phyloP scores from a whole-genome alignment of 92 coral and sea anemone genomes.

The Palythoa grandis region DNA sequence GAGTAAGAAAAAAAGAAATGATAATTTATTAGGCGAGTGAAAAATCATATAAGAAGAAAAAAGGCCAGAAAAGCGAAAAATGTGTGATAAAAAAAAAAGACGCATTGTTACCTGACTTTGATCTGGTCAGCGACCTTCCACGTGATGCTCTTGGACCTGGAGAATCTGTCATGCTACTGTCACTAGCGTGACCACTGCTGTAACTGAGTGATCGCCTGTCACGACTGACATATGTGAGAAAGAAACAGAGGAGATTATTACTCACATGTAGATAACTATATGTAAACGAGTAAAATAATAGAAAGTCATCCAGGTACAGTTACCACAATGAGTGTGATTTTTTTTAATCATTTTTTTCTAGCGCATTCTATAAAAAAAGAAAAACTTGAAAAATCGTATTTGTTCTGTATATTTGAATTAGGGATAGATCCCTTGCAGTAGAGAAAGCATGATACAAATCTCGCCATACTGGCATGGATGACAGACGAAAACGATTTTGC shows the following conservation, averaged over 20 bases:
- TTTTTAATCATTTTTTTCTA: neutral
- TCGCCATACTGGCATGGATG: too few relatives aligned
- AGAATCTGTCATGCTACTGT: constrained; percentile 92
- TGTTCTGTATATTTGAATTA: too few relatives aligned
- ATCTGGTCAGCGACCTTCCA: constrained; percentile 68
- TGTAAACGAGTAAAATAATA: neutral
- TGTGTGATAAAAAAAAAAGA: too few relatives aligned
- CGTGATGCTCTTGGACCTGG: constrained; percentile 79
- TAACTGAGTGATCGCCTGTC: constrained; percentile 81
- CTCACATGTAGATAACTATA: neutral
- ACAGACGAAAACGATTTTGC: too few relatives aligned
- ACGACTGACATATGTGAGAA: constrained; percentile 46
- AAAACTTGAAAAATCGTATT: neutral
- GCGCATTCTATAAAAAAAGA: too few relatives aligned
- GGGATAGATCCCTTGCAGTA: too few relatives aligned
- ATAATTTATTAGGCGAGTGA: neutral
- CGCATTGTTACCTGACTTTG: constrained; percentile 64
- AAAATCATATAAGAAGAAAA: neutral
- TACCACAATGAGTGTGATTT: neutral
- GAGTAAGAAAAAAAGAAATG: neutral
- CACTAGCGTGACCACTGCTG: constrained; percentile 99
- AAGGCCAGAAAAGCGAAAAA: neutral
- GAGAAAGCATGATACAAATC: too few relatives aligned
- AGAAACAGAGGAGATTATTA: neutral
- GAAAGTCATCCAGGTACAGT: neutral